Evolutionary conservation across 2,113 vertebrate species (phyloP).

Genomic region (Bettongia penicillata): DNA sequence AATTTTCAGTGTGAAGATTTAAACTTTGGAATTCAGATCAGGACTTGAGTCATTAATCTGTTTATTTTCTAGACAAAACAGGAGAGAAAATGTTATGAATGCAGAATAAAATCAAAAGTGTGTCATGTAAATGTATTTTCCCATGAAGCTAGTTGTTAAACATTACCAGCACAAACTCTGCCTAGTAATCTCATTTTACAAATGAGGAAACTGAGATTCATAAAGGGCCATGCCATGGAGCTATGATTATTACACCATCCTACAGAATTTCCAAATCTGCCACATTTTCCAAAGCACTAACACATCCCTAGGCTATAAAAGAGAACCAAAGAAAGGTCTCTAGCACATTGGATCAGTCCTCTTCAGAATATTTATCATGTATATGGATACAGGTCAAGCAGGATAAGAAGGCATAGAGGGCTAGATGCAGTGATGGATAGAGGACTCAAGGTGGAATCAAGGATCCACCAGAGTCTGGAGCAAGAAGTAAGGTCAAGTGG

Average conservation of each 20-base stretch:
- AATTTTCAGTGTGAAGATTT: neutral
- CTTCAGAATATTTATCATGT: neutral
- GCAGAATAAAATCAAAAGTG: neutral
- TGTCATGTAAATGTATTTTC: neutral
- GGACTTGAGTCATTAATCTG: neutral
- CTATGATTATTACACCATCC: neutral
- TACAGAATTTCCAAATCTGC: neutral
- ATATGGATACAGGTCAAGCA: neutral
- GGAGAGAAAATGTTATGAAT: neutral
- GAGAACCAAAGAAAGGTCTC: neutral
- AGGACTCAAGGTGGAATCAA: neutral
- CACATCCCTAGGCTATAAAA: neutral
- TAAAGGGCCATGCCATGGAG: neutral
- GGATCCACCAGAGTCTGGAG: neutral
- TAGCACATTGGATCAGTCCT: neutral
- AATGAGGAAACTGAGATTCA: slow-evolving; percentile 33
- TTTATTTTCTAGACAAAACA: neutral
- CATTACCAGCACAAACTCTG: neutral
- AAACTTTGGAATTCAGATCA: neutral
- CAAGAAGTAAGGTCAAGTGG: slow-evolving; percentile 45
- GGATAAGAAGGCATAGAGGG: neutral
- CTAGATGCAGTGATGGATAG: neutral
- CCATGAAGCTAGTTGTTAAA: neutral
- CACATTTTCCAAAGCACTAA: neutral
- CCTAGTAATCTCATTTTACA: neutral